A percentile compares a stretch with the other conserved stretches of the same genome.
Evolutionary conservation across 37 sponge, comb jelly and placozoan species (phyloP).

Genomic region (Sycon ciliatum): DNA sequence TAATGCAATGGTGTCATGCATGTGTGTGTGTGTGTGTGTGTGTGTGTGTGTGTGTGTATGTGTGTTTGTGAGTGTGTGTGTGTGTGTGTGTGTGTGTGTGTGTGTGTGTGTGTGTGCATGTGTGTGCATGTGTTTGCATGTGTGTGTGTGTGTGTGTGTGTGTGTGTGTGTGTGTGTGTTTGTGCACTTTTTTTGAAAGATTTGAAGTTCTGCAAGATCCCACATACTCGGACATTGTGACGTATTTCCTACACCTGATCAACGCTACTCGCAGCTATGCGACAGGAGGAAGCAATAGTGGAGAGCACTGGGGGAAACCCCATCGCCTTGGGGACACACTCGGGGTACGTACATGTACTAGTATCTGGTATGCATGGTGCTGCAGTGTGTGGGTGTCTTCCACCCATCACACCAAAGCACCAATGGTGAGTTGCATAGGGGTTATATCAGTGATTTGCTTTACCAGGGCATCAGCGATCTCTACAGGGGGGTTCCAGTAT

Average conservation of each 20-base stretch:
- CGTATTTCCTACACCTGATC: neutral
- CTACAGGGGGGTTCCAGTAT: no score
- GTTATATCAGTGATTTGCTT: no score
- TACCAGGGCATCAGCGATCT: no score
- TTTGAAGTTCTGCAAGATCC: neutral
- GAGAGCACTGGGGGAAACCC: neutral
- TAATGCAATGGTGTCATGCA: neutral
- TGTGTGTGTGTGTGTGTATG: neutral
- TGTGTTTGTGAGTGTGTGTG: neutral
- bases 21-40: neutral
- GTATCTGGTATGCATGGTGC: no score
- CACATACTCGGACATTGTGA: neutral
- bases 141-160: neutral
- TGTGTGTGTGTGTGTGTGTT: neutral
- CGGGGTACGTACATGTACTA: neutral
- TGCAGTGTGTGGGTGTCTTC: no score
- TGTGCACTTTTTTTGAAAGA: neutral
- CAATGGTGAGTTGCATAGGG: no score
- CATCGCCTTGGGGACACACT: conserved; percentile 6
- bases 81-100: neutral
- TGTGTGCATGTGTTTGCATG: neutral
- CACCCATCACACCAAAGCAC: no score
- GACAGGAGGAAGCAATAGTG: conserved; percentile 6
- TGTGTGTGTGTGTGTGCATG: neutral
- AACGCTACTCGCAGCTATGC: neutral